Base-by-base conservation (phyloP, 1,140 invertebrate genomes). In the Yoshiicerus persimilis region DNA sequence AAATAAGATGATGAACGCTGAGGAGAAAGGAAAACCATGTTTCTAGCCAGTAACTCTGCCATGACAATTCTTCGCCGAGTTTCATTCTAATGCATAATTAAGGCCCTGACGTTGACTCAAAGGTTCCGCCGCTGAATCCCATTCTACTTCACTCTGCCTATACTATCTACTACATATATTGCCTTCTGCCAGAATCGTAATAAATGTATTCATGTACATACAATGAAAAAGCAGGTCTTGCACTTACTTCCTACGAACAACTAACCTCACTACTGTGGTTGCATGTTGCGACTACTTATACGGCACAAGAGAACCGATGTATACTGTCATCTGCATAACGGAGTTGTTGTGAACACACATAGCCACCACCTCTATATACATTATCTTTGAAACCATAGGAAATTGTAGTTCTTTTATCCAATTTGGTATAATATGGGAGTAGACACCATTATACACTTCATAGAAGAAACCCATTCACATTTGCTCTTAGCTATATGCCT, bases 11-110 rank as follows among this genome's bases (percentile, higher is more conserved):
- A 80, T 80, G 75, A 80, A 80, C 75, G 75, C n/a, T 32, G 34
- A 80, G 75, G 27, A 80, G 75, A 80, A 32, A 80, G 75, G 75
- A 38, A 80, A 80, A 38, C 32, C 75, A 36, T 80, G 75, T 80
- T 70, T 38, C 75, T n/a, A 23, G 34, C 75, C 30, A 80, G 75
- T 80, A 80, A 80, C 75, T 20, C 32, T 80, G 75, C 32, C 75
- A 80, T 38, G 30, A 80, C 75, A 80, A 36, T 80, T 36, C 75
- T 80, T 34, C 75, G 30, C 30, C 34, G 30, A 38, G 32, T 38
- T 80, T 32, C 75, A 80, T 80, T 80, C 75, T 80, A 34, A 80
- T 80, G 34, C 75, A 80, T 80, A 80, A 80, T 80, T 80, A 80
- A 80, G 75, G 75, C 75, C 20, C 75, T 80, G 75, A 80, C 30